Conservation (phyloP, 2,113 vertebrate species). For the Euleptes europaea region DNA sequence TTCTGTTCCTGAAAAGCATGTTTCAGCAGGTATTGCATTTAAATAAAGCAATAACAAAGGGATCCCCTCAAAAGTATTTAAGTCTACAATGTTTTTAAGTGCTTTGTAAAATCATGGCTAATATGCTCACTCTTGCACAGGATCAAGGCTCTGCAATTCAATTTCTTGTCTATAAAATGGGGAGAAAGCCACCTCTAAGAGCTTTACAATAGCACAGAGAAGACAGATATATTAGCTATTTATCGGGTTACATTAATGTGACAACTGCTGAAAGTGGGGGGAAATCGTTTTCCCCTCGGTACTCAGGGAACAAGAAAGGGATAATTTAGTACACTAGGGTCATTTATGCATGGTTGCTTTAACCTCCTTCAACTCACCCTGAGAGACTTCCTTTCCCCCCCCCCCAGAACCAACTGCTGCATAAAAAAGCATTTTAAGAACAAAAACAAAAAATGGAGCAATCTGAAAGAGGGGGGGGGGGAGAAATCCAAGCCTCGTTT, state of each 20-base stretch:
- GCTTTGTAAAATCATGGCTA: constrained; percentile 1
- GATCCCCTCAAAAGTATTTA: constrained; percentile 9
- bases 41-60: constrained; percentile 18
- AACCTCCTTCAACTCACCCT: too few relatives aligned
- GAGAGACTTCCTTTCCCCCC: too few relatives aligned
- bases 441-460: too few relatives aligned
- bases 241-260: not conserved
- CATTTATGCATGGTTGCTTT: too few relatives aligned
- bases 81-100: constrained; percentile 13
- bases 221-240: not conserved
- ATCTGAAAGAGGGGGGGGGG: too few relatives aligned
- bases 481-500: too few relatives aligned
- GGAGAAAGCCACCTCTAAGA: not conserved
- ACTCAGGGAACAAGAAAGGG: not conserved
- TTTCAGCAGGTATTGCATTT: not conserved
- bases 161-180: constrained; percentile 3
- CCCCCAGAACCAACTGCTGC: too few relatives aligned
- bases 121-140: not conserved
- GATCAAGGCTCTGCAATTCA: not conserved
- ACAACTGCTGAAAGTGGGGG: not conserved
- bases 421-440: too few relatives aligned
- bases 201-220: not conserved
- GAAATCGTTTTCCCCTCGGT: not conserved
- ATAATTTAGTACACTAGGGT: not conserved
- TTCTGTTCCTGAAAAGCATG: not conserved